Evolutionary conservation across 2,888 invertebrate genomes (phyloP), one percentile per base, ranked within the genome.

Genomic region (Agrochola lychnidis): DNA sequence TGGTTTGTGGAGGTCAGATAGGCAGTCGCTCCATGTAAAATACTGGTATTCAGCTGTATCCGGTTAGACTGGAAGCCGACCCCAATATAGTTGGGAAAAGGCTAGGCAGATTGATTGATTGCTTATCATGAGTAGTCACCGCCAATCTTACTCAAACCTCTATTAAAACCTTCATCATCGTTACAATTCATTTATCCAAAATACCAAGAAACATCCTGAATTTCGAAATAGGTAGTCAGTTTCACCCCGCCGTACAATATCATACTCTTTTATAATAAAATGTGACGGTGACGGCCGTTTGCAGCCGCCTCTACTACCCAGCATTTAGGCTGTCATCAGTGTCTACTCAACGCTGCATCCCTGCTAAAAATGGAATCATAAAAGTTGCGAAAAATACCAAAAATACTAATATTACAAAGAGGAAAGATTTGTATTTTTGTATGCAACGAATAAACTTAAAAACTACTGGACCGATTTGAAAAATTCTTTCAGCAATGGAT

Each of bases 241-340:
- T 77, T 78, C 19, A 25, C 19, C n/a, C 7, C n/a, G 2, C 3
- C 5, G 4, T 16, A 0, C 16, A 64, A 45, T 22, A 6, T 78
- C 12, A 19, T 9, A 45, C 30, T 30, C 10, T 2, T 42, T 42
- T 19, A 48, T 16, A 53, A n/a, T 62, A 70, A 53, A 62, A 56
- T 16, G n/a, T n/a, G n/a, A 30, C 19, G 2, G 4, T 51, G 51
- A 64, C 42, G 42, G 14, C n/a, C 7, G 3, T 36, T 45, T 6
- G 51, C 9, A 51, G 25, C 36, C 16, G 14, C 48, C 48, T 40
- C 14, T 40, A 63, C n/a, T n/a, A 10, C 0, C 30, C 42, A 56
- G n/a, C n/a, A 57, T 73, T 57, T 12, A 16, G 22, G 51, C 51
- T 51, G 42, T 59, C 81, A 64, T 51, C 56, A 63, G 9, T 56